Evolutionary conservation across 1,140 invertebrate species (phyloP), one percentile per base, ranked within the genome.

Genomic region (Lordiphosa stackelbergi): DNA sequence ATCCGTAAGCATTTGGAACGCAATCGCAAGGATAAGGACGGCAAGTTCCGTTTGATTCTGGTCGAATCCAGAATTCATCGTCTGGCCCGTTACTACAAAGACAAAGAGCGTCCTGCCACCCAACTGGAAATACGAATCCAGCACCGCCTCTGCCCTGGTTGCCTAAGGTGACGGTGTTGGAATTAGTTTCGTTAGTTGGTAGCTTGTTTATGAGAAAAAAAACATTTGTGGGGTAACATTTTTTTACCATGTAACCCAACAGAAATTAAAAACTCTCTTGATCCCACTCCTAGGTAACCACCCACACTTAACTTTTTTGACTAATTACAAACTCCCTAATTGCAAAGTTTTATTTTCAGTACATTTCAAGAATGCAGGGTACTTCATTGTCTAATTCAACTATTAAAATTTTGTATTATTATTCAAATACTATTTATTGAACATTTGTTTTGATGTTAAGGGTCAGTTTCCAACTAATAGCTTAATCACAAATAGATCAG

Each of bases 1-100:
- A 99, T 99, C 88, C 93, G 98, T 61, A 99, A 99, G 89, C 98
- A 99, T 90, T 93, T 99, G 90, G 98, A 99, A 88, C 93, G 96
- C 53, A 99, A 97, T 89, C 93, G 95, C 73, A 96, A 98, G 89
- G 97, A 99, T 89, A 98, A 96, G 88, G 97, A 99, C 89, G 95
- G 96, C 88, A 99, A 99, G 90, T 99, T 99, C 92, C 91, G 98
- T 86, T 91, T 99, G 53, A 99, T 99, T 94, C 90, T 99, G 66
- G 97, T 99, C 9, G 98, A 99, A 89, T 98, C 97, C 43, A 19
- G 19, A 19, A 19, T 19, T 19, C 19, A 19, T 19, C 19, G 19
- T 3, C 19, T 19, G 19, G 19, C 19, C 19, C 19, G 19, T 19
- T 19, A 19, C 19, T 19, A 19, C 19, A 19, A 19, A 19, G 19